Conservation (phyloP, 2,888 invertebrate species). For the Polylopha cassiicola region DNA sequence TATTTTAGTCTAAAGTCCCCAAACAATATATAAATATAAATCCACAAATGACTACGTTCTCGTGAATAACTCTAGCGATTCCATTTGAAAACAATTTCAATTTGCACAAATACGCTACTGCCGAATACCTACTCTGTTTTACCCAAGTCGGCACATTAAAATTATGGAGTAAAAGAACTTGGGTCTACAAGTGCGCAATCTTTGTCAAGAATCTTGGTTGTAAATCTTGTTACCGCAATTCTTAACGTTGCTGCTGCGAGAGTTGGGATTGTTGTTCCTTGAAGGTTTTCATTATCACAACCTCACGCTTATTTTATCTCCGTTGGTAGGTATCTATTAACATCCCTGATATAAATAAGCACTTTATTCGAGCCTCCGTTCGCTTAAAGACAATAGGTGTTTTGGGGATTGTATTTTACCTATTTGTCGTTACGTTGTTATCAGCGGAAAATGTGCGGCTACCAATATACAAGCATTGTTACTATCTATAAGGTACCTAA, state of each 20-base stretch:
- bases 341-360: too few relatives aligned
- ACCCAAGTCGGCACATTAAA: slow-evolving; percentile 1
- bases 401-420: slow-evolving; percentile 2
- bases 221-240: slow-evolving; percentile 9
- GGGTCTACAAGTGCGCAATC: slow-evolving; percentile 10
- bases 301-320: slow-evolving; percentile 4
- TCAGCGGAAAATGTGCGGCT: too few relatives aligned
- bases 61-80: too few relatives aligned
- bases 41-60: too few relatives aligned
- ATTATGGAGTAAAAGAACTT: slow-evolving; percentile 12
- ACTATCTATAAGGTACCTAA: too few relatives aligned
- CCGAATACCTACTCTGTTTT: too few relatives aligned
- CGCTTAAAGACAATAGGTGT: slow-evolving; percentile 18
- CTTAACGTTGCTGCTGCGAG: not conserved
- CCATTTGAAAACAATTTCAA: too few relatives aligned
- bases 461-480: too few relatives aligned
- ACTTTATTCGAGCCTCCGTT: slow-evolving; percentile 19
- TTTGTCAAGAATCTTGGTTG: slow-evolving; percentile 14
- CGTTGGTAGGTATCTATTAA: slow-evolving; percentile 6
- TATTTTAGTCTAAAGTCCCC: too few relatives aligned
- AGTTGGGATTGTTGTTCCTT: slow-evolving; percentile 1
- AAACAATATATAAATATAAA: too few relatives aligned
- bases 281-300: slow-evolving; percentile 1
- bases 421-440: too few relatives aligned
- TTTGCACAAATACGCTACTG: too few relatives aligned